phyloP scores from a whole-genome alignment of 2,797 vertebrate species.

The Acrocephalus scirpaceus region DNA sequence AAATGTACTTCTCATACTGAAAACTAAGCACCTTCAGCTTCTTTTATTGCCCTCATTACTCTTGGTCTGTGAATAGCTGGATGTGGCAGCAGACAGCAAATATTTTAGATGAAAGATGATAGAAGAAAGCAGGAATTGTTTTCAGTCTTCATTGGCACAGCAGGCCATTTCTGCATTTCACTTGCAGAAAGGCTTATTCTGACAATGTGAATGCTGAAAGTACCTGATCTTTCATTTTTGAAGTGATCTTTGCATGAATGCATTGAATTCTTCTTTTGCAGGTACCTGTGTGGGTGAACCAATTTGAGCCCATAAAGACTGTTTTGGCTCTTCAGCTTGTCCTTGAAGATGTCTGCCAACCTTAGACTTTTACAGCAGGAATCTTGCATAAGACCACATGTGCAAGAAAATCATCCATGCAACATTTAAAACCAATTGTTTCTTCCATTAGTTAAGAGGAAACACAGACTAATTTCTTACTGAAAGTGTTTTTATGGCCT shows the following conservation, averaged over 20 bases:
- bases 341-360: conserved; percentile 52
- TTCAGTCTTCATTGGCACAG: not conserved
- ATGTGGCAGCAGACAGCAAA: not conserved
- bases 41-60: not conserved
- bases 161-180: not conserved
- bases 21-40: not conserved
- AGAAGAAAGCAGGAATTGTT: conserved; percentile 1
- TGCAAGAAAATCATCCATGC: conserved; percentile 17
- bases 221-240: not conserved
- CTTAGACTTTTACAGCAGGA: not conserved
- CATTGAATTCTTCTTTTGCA: not conserved
- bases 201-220: not conserved
- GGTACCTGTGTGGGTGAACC: not conserved
- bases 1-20: not conserved
- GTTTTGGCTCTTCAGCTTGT: not conserved
- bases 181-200: not conserved
- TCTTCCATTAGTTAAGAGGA: conserved; percentile 51
- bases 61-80: not conserved
- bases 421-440: conserved; percentile 58
- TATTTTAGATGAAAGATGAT: not conserved
- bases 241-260: not conserved
- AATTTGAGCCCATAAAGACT: not conserved
- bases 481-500: conserved; percentile 33
- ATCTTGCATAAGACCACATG: conserved; percentile 58
- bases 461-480: conserved; percentile 38